Evolutionary conservation across 2,797 vertebrate species (phyloP), one percentile per base, ranked within the genome.

Genomic region (Gymnoscopelus braueri): DNA sequence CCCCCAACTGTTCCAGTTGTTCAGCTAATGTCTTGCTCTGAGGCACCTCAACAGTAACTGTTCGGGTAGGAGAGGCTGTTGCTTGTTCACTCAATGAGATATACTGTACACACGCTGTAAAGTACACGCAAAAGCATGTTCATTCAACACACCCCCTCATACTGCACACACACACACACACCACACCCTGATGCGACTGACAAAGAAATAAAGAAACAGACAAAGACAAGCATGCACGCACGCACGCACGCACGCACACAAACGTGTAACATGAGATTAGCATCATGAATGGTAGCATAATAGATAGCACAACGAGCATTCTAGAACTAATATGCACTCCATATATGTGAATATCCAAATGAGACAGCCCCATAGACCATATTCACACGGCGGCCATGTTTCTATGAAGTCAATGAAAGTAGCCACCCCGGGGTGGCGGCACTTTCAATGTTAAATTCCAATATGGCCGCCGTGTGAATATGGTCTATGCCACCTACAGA

Each of bases 401-500:
- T n/a, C n/a, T n/a, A n/a, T n/a, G n/a, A n/a, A n/a, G n/a, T n/a
- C n/a, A n/a, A n/a, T n/a, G n/a, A n/a, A n/a, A n/a, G n/a, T n/a
- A n/a, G n/a, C n/a, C n/a, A n/a, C n/a, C n/a, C n/a, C n/a, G n/a
- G n/a, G n/a, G n/a, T n/a, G n/a, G n/a, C n/a, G n/a, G n/a, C n/a
- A n/a, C n/a, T n/a, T n/a, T n/a, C n/a, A n/a, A n/a, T n/a, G n/a
- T n/a, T n/a, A n/a, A n/a, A n/a, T n/a, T n/a, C n/a, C n/a, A n/a
- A n/a, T n/a, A n/a, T n/a, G n/a, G n/a, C n/a, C n/a, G n/a, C n/a
- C n/a, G n/a, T n/a, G n/a, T n/a, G n/a, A n/a, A n/a, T n/a, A n/a
- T n/a, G n/a, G n/a, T n/a, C n/a, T n/a, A n/a, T 50, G 63, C 63
- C 60, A n/a, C 60, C 39, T 76, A 53, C 68, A 12, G 2, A 6